A percentile compares a stretch with the other conserved stretches of the same genome.
Evolutionary conservation across 2,888 invertebrate genomes (phyloP).

Genomic region (Tribolium freemani): DNA sequence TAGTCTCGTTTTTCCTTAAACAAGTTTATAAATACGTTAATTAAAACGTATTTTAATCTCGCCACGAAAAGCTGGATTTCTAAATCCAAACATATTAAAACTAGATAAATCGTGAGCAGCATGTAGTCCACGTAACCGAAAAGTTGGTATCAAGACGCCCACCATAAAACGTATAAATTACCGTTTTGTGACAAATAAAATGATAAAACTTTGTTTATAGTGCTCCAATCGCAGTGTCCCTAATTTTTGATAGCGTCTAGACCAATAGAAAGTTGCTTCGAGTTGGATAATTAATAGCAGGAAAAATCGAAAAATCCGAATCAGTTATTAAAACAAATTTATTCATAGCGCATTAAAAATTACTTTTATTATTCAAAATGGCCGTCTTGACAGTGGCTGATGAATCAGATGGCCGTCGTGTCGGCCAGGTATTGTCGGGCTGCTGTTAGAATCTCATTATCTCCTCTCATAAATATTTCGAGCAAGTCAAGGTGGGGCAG

Average conservation of each 20-base stretch:
- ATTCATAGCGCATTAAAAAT: slow-evolving; percentile 51
- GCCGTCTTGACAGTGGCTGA: slow-evolving; percentile 53
- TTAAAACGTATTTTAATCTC: slow-evolving; percentile 10
- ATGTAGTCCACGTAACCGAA: background rate
- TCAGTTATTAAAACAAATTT: slow-evolving; percentile 37
- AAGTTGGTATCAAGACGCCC: background rate
- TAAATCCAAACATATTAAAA: background rate
- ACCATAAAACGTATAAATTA: slow-evolving; percentile 9
- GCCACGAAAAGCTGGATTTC: background rate
- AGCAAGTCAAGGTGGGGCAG: slow-evolving; percentile 57
- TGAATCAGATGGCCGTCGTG: slow-evolving; percentile 48
- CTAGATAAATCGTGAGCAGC: slow-evolving; percentile 3
- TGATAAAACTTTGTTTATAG: background rate
- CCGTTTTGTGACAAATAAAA: background rate
- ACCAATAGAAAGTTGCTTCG: background rate
- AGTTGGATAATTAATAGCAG: slow-evolving; percentile 14
- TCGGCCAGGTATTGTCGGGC: slow-evolving; percentile 48
- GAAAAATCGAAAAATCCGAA: slow-evolving; percentile 7
- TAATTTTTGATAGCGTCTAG: slow-evolving; percentile 4
- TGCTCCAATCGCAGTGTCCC: slow-evolving; percentile 1
- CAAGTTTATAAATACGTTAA: slow-evolving; percentile 12
- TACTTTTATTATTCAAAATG: slow-evolving; percentile 59
- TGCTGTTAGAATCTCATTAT: slow-evolving; percentile 61
- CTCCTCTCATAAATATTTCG: slow-evolving; percentile 56
- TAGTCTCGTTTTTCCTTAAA: background rate